A percentile compares a stretch with the other conserved stretches of the same genome.
Evolutionary conservation across 2,113 vertebrate genomes (phyloP).

Genomic region (Dasyornis broadbenti): DNA sequence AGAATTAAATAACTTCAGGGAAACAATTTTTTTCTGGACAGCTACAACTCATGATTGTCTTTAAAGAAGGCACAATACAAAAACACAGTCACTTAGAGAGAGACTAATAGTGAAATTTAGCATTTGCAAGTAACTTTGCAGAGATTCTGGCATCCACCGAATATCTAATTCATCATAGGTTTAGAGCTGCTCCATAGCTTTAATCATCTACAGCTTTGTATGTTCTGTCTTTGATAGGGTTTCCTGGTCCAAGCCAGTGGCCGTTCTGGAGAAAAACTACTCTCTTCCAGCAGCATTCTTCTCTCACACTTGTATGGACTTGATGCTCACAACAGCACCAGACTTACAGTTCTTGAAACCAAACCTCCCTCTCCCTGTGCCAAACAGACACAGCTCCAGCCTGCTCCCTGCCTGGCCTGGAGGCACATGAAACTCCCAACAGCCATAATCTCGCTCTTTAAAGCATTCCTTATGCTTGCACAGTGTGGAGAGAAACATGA

Average conservation of each 20-base stretch:
- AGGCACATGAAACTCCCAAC: neutral
- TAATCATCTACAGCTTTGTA: neutral
- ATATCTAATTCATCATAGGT: neutral
- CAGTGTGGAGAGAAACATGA: neutral
- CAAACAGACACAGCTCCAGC: neutral
- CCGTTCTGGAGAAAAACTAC: neutral
- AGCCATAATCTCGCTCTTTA: neutral
- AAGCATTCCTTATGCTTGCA: neutral
- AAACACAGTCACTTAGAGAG: neutral
- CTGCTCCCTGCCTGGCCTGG: neutral
- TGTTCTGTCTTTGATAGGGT: neutral
- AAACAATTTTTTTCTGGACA: neutral
- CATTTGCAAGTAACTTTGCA: neutral
- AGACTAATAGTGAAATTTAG: neutral
- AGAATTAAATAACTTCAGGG: neutral
- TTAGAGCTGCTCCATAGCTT: neutral
- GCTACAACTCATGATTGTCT: neutral
- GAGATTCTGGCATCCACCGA: neutral
- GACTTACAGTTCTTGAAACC: neutral
- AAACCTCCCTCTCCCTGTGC: neutral
- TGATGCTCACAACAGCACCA: neutral
- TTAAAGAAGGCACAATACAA: neutral
- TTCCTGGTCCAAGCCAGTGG: neutral
- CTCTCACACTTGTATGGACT: neutral
- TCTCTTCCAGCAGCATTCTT: neutral